phyloP scores from a whole-genome alignment of 2,888 invertebrate species.

The Aleiodes alternator region DNA sequence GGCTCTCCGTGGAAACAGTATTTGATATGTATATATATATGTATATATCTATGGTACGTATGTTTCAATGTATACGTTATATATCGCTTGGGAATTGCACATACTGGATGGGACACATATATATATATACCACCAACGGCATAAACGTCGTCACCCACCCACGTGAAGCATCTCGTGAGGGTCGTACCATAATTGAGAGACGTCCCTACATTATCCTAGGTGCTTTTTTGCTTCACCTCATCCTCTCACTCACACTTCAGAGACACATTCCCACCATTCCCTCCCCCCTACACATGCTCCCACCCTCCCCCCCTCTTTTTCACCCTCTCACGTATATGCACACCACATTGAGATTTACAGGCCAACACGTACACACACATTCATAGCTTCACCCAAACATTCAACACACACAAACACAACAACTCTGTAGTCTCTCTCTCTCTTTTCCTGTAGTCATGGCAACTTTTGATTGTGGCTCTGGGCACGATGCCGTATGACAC shows the following conservation, averaged over 20 bases:
- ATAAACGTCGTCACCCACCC: constrained; percentile 30
- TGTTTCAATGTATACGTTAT: constrained; percentile 27
- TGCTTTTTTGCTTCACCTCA: constrained; percentile 2
- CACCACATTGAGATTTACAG: constrained; percentile 16
- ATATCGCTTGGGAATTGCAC: constrained; percentile 24
- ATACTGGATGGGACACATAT: background rate
- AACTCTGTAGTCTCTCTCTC: constrained; percentile 31
- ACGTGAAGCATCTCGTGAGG: constrained; percentile 30
- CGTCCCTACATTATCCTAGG: constrained; percentile 50
- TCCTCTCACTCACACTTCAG: constrained; percentile 23
- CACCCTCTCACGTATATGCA: constrained; percentile 10
- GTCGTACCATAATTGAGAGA: constrained; percentile 54
- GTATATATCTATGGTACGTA: background rate
- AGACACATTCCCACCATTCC: constrained; percentile 40
- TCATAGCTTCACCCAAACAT: constrained; percentile 5
- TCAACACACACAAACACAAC: constrained; percentile 31
- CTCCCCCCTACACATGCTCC: too few relatives aligned
- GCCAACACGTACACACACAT: constrained; percentile 2
- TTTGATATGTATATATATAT: too few relatives aligned
- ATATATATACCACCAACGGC: background rate
- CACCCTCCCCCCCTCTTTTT: background rate
- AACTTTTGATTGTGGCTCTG: constrained; percentile 70
- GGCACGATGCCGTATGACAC: constrained; percentile 47
- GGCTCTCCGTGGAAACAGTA: background rate
- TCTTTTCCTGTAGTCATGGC: constrained; percentile 65